Conservation (phyloP, 2,797 vertebrate genomes). For the Macrochelys suwanniensis region DNA sequence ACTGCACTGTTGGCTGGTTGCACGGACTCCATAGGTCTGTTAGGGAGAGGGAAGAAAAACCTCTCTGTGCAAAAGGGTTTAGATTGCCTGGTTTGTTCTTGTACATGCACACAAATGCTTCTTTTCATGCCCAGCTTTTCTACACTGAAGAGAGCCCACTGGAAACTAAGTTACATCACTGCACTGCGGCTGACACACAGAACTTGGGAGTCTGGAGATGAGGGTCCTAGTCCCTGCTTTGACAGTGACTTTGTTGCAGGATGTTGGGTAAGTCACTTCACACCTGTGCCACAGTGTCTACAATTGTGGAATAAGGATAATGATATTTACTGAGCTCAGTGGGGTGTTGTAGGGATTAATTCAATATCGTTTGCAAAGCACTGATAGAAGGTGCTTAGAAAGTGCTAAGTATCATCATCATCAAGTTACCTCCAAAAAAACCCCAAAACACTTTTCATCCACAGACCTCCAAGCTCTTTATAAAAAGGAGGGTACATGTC, state of each 20-base stretch:
- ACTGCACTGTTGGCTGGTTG: conserved; percentile 94
- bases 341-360: conserved; percentile 69
- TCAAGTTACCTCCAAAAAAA: conserved; percentile 16
- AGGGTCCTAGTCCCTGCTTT: not conserved
- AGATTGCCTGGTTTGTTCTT: not conserved
- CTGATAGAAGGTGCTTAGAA: conserved; percentile 10
- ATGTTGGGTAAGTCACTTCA: conserved; percentile 44
- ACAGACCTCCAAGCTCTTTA: not conserved
- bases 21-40: conserved; percentile 93
- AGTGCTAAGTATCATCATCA: conserved; percentile 34
- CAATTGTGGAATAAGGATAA: conserved; percentile 56
- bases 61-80: fast-evolving
- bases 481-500: not conserved
- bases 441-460: conserved; percentile 35
- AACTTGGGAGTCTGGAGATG: not conserved
- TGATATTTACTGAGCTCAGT: conserved; percentile 69
- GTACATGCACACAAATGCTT: fast-evolving
- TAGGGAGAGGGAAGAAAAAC: not conserved
- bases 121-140: not conserved
- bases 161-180: fast-evolving
- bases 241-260: not conserved
- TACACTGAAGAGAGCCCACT: not conserved
- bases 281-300: conserved; percentile 26
- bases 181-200: not conserved
- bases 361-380: conserved; percentile 56